Evolutionary conservation across 1,140 invertebrate species (phyloP).

Genomic region (Cyphomyrmex costatus): DNA sequence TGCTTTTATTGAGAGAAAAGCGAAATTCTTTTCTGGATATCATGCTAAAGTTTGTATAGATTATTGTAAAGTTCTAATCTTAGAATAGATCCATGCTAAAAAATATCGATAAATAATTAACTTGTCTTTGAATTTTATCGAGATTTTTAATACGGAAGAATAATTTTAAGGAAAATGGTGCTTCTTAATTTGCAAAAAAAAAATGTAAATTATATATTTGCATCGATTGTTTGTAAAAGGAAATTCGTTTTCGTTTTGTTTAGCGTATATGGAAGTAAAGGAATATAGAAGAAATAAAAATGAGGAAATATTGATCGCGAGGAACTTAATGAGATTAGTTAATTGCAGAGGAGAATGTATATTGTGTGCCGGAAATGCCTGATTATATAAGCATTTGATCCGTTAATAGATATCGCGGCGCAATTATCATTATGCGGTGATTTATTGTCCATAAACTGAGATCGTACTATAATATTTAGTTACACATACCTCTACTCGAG

Average conservation of each 20-base stretch:
- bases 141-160: neutral
- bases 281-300: conserved; percentile 3
- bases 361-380: conserved; percentile 32
- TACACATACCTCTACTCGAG: neutral
- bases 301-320: conserved; percentile 37
- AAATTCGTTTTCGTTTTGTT: conserved; percentile 8
- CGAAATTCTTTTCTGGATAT: neutral
- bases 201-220: neutral
- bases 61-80: neutral
- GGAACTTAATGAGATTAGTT: neutral
- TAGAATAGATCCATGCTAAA: neutral
- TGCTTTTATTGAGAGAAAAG: conserved; percentile 38
- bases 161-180: neutral
- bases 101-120: conserved; percentile 2
- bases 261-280: neutral
- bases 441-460: conserved; percentile 34
- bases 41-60: neutral
- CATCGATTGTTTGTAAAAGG: neutral
- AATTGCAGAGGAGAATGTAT: neutral
- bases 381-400: conserved; percentile 23
- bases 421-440: conserved; percentile 27
- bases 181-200: neutral
- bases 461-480: conserved; percentile 29
- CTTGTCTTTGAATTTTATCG: neutral
- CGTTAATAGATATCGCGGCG: conserved; percentile 15